A percentile compares a stretch with the other conserved stretches of the same genome.
Evolutionary conservation across 2,888 invertebrate genomes (phyloP).

Genomic region (Dysmachus trigonus): DNA sequence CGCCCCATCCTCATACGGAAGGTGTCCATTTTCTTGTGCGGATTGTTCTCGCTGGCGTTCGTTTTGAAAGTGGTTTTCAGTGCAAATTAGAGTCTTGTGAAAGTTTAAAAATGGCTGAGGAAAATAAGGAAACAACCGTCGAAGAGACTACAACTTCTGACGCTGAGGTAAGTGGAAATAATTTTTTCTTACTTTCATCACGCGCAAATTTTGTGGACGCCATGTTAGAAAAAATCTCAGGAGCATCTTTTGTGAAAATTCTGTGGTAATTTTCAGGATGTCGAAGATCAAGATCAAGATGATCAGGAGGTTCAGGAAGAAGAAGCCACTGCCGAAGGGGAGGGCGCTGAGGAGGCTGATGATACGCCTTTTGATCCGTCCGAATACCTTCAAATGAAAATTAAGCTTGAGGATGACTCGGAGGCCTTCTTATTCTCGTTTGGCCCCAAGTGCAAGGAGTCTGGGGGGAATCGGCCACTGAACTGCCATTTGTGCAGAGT

Average conservation of each 20-base stretch:
- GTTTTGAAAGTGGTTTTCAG: neutral
- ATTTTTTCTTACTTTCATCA: neutral
- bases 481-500: constrained; percentile 49
- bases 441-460: constrained; percentile 45
- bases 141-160: neutral
- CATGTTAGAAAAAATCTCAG: neutral
- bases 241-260: neutral
- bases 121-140: neutral
- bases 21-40: neutral
- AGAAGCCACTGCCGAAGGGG: neutral
- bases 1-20: neutral
- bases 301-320: neutral
- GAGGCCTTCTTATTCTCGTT: constrained; percentile 43
- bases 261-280: neutral
- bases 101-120: neutral
- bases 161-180: neutral
- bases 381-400: constrained; percentile 22
- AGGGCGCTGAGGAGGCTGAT: neutral
- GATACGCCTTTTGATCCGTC: neutral
- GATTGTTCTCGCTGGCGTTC: neutral
- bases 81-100: neutral
- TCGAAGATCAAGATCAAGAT: neutral
- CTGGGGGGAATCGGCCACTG: constrained; percentile 44
- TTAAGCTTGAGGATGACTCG: constrained; percentile 44
- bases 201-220: neutral